Evolutionary conservation across 2,888 invertebrate genomes (phyloP), one percentile per base, ranked within the genome.

Genomic region (Zeuzera pyrina): DNA sequence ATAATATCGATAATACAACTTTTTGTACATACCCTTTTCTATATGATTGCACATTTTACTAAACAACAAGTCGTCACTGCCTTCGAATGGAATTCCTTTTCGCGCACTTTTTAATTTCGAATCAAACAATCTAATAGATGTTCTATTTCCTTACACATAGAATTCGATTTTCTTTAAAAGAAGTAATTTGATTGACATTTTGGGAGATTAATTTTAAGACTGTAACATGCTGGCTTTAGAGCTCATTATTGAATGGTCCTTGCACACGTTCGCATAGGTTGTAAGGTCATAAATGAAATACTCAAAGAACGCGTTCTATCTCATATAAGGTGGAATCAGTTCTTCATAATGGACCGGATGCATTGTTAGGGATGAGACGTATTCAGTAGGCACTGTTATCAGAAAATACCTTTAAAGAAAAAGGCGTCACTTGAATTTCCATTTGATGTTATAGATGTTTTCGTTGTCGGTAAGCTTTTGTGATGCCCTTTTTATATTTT

Each of bases 41-140:
- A 60, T 76, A 68, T 63, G 67, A 72, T 67, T 76, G 71, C 77
- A 72, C 72, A 73, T 70, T 74, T 71, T 58, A 64, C 71, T 70
- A 73, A 73, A 70, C 71, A 72, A 62, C 63, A 45, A 49, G 43
- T 45, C 49, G 42, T 43, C 51, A 47, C 43, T 48, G 48, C 47
- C 49, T 53, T 31, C 47, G 47, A 54, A 53, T 58, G 49, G 48
- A 58, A 70, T 68, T 71, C 63, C 58, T 47, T 45, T 43, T 32
- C 11, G 28, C 34, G 36, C 35, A n/a, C 36, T 49, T 49, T 42
- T 52, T 53, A 50, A 57, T 52, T 52, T 43, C 29, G 29, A 19
- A 30, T 12, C 34, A 24, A 30, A 24, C 43, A 45, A 34, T 30
- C 24, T 14, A 48, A n/a, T n/a, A 37, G 37, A 30, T 43, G 30